Base-by-base conservation (phyloP, 2,113 vertebrate species). In the Lophius piscatorius region DNA sequence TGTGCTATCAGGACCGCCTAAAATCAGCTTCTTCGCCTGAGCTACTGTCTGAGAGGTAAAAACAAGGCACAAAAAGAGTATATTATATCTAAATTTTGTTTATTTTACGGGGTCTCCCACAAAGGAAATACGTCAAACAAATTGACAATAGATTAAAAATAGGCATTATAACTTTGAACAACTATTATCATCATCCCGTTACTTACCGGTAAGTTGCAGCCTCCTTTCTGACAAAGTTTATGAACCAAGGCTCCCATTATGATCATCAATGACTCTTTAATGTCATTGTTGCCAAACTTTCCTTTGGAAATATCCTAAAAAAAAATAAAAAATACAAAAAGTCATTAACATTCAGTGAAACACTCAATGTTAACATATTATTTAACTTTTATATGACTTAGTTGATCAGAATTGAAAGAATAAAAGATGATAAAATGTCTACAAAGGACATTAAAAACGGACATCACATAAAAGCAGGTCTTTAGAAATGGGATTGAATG, bases 211-310 rank as follows among this genome's bases (percentile, higher is more conserved):
- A 95, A 89, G 65, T 94, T 91, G 83, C 95, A 98, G 36, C 78
- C 91, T 76, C 92, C 94, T 40, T 83, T 93, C 82, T 93, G 90
- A 69, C 96, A 98, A 42, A 99, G 82, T 61, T 98, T 98, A 67
- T 86, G 90, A 61, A 98, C 87, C 12, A 99, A 86, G 0, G 96
- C 95, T 41, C 97, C 97, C 70, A 94, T 93, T 70, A 96, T 89
- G 78, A 97, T 96, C 78, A 99, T 88, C 26, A 96, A 82, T 1
- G 94, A 94, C 91, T 99, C 95, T 88, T 91, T 94, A 72, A 98
- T 96, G 65, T 99, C 94, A 17, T 57, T 85, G 64, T 85, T 96
- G 18, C 83, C 92, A 0, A 99, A 93, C 29, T 93, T 92, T 51
- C 91, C 91, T 65, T 94, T 93, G 67, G 90, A 94, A 70, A 90